Base-by-base conservation (phyloP, 1,140 invertebrate genomes). In the Zaprionus tsacasi region DNA sequence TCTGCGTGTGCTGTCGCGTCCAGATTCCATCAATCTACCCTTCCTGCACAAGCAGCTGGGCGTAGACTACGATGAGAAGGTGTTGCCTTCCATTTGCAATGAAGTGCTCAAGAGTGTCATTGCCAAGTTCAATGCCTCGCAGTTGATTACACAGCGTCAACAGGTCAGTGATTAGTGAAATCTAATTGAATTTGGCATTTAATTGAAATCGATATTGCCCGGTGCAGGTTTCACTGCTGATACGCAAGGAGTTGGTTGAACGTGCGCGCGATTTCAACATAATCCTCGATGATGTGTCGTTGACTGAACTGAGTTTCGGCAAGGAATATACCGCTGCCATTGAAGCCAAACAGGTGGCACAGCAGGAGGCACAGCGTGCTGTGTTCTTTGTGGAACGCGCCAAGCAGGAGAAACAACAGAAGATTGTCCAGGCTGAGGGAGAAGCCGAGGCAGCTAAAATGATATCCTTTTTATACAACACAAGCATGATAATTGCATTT, bases 251-350 rank as follows among this genome's bases (percentile, higher is more conserved):
- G 89, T 93, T 99, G 55, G 98, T 97, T 0, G 98, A 99, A 87
- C 94, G 99, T 67, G 99, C 99, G n/a, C 95, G 96, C 87, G 99
- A 99, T 93, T 99, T 99, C 93, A 98, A 99, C 91, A 98, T 99
- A 55, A 99, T 99, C 80, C 93, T 99, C 35, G 99, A 99, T 94
- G 99, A 99, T 94, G 99, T 99, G n/a, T 99, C 99, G 5, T 96
- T 99, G 56, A 99, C 99, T 48, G 99, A 99, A 93, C 94, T 99
- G 43, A 99, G 98, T 93, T 99, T 99, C 93, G 98, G 99, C 30
- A 98, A 98, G 93, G 99, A 99, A 93, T 99, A 99, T 91, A 98
- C 99, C n/a, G 98, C 98, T 55, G 99, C 99, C 67, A 99, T 99
- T 88, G 99, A 99, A 95, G 96, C 99, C 8, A 99, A 99, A 93